Base-by-base conservation (phyloP, 2,888 invertebrate species). In the Acheta domesticus region DNA sequence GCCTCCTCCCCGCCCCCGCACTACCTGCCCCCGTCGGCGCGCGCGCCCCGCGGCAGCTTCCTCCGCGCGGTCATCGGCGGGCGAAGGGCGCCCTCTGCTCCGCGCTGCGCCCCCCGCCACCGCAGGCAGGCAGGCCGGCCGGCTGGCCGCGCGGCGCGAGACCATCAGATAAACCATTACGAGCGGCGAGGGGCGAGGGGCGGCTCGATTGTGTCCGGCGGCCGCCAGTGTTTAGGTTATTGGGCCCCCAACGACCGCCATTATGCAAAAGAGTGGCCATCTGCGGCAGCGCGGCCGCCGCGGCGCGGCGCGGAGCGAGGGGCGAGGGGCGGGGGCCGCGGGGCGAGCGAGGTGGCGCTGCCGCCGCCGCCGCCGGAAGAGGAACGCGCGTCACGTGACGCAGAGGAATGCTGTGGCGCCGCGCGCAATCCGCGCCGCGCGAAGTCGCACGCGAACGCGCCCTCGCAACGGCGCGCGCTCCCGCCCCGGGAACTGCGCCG, bases 151-250 rank as follows among this genome's bases (percentile, higher is more conserved):
- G 8, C 36, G 36, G 36, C 36, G 36, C 36, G 36, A 36, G 36
- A 36, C 62, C 62, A 62, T 62, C 62, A 62, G 62, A 62, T 62
- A 62, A 62, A 62, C 62, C 62, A 62, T 62, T 62, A 62, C 62
- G 62, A 62, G 62, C 16, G 62, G 0, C 8, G 8, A 8, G 36
- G 1, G 36, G 8, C 36, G 36, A 36, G 36, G 36, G 36, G 36
- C 36, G 36, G 36, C 36, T 62, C 62, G 62, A 62, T 62, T 62
- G 62, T 62, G 62, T 62, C 62, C 62, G 62, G 62, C 62, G 62
- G n/a, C 62, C 62, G 62, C 62, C 62, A 62, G 62, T 62, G 62
- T 62, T 62, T 62, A 62, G 62, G 62, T 62, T 62, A 62, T 62
- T 62, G 62, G 62, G 62, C 62, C n/a, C 62, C 16, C 62, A 62